These are phyloP conservation scores for Venusia cambrica DNA, from an alignment of 2,888 invertebrate genomes.

Conservation along the genomic window DNA sequence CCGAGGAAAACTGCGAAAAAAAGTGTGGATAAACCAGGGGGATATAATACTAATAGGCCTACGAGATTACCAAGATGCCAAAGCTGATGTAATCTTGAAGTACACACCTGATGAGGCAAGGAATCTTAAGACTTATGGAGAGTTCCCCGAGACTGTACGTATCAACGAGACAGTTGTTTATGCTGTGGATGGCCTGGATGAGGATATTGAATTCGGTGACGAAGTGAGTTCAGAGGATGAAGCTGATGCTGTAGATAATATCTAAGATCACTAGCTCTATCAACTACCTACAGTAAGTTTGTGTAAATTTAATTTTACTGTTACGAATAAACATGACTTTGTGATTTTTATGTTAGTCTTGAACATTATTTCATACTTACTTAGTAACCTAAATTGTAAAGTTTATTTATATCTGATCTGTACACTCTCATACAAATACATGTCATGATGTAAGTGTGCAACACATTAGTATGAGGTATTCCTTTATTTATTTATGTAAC, in stretches of 20 bases:
- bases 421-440: slow-evolving; percentile 40
- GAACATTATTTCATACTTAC: slow-evolving; percentile 49
- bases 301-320: slow-evolving; percentile 73
- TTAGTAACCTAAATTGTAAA: slow-evolving; percentile 41
- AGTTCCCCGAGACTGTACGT: slow-evolving; percentile 98
- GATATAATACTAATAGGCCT: slow-evolving; percentile 99
- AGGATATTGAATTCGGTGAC: slow-evolving; percentile 98
- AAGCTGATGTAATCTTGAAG: slow-evolving; percentile 99
- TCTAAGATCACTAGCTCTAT: slow-evolving; percentile 67
- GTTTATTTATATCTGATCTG: slow-evolving; percentile 38
- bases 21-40: slow-evolving; percentile 99
- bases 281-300: slow-evolving; percentile 69
- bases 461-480: slow-evolving; percentile 38
- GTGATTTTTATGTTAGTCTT: slow-evolving; percentile 58
- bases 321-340: slow-evolving; percentile 65
- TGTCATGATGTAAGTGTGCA: slow-evolving; percentile 44
- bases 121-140: slow-evolving; percentile 98
- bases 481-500: slow-evolving; percentile 33
- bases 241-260: slow-evolving; percentile 86
- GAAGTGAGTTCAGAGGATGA: slow-evolving; percentile 96
- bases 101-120: slow-evolving; percentile 99
- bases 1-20: slow-evolving; percentile 95
- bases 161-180: slow-evolving; percentile 98
- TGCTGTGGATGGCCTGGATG: slow-evolving; percentile 96
- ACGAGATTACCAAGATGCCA: slow-evolving; percentile 98